Evolutionary conservation across 2,888 invertebrate genomes (phyloP), one percentile per base, ranked within the genome.

Genomic region (Actias luna): DNA sequence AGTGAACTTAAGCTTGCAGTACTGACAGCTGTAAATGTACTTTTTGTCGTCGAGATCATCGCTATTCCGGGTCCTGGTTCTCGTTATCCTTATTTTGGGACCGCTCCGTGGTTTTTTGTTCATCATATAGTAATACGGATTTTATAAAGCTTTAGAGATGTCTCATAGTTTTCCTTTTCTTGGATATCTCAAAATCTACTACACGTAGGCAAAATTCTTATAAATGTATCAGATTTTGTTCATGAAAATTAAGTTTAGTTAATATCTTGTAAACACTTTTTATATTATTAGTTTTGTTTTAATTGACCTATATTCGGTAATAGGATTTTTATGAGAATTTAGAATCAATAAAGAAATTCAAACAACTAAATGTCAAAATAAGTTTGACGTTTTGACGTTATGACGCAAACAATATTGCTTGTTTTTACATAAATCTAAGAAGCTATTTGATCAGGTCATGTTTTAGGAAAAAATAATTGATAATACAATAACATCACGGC

Each of bases 81-180:
- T 75, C 0, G 90, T 92, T 27, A 90, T 85, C 12, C 91, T 77
- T 64, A 91, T 87, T 69, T 86, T 85, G 1, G 92, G 92, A 65
- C 92, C 92, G 59, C 83, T 81, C 64, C 89, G 79, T 27, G 69
- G 82, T 76, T 91, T 92, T 73, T 89, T 92, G 83, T 87, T 90
- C 92, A 92, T 92, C 73, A 79, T 79, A 50, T 46, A 33, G 42
- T 67, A n/a, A n/a, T n/a, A 62, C 65, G 29, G 29, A 70, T 65
- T 63, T 59, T 63, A 31, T 22, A 8, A 22, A 0, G 22, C n/a
- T 14, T 60, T 33, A 46, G n/a, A 29, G 29, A 29, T 29, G n/a
- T 16, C 10, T 55, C 16, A 52, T 52, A 46, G 3, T 10, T 50
- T 22, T 50, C 12, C 4, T 50, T 55, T 3, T 50, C 14, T 22